Conservation (phyloP, 2,113 vertebrate genomes). For the Arenaria interpres region DNA sequence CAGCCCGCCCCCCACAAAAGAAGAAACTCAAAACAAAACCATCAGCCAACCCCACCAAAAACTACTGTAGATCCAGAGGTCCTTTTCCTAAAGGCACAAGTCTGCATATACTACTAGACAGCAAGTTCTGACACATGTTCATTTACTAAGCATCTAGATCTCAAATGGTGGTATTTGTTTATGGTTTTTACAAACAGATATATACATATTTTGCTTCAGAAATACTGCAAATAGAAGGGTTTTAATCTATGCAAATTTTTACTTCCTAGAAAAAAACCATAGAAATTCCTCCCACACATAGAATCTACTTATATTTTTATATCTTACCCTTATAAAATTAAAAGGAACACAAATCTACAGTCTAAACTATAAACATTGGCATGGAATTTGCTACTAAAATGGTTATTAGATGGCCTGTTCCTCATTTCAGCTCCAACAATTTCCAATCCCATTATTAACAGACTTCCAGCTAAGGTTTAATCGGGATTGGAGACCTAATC, state of each 20-base stretch:
- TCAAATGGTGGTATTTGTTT: neutral
- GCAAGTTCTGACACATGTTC: fast-evolving
- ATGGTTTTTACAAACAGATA: neutral
- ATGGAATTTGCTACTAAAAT: neutral
- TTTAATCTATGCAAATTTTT: neutral
- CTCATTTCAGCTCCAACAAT: constrained; percentile 29
- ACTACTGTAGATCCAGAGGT: neutral
- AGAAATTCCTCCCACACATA: neutral
- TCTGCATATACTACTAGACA: neutral
- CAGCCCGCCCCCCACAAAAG: neutral
- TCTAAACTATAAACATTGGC: neutral
- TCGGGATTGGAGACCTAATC: constrained; percentile 26
- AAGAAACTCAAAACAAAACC: neutral
- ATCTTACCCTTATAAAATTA: neutral
- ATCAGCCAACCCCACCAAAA: fast-evolving
- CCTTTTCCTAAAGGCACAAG: neutral
- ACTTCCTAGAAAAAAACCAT: neutral
- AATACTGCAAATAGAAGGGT: neutral
- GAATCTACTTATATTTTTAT: neutral
- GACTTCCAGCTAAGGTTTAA: constrained; percentile 7
- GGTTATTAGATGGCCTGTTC: neutral
- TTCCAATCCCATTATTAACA: neutral
- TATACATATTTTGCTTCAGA: neutral
- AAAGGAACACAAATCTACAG: neutral
- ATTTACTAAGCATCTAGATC: neutral